These are phyloP conservation scores for Acanthurus tractus DNA, from an alignment of 2,797 vertebrate genomes.

Conservation along the genomic window DNA sequence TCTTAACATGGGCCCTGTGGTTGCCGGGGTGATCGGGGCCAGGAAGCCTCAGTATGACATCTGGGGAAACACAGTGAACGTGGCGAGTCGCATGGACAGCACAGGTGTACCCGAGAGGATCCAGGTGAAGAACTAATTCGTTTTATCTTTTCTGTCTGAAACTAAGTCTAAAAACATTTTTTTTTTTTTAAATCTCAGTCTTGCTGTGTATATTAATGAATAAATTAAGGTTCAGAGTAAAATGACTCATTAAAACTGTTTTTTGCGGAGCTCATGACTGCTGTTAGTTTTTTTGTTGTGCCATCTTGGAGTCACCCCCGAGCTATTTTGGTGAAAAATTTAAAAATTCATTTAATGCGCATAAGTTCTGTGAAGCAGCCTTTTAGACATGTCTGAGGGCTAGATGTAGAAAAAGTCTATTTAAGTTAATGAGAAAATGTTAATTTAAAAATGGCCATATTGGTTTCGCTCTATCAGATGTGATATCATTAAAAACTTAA, in stretches of 20 bases:
- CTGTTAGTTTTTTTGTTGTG: neutral
- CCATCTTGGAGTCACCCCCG: neutral
- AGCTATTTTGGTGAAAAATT: conserved; percentile 4
- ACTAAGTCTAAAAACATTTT: conserved; percentile 2
- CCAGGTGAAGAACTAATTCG: conserved; percentile 85
- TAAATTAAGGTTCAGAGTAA: neutral
- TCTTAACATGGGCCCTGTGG: conserved; percentile 95
- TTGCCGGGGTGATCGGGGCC: conserved; percentile 95
- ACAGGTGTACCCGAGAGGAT: conserved; percentile 96
- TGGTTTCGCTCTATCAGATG: conserved; percentile 48
- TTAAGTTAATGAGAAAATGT: conserved; percentile 42
- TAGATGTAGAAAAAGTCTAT: conserved; percentile 1
- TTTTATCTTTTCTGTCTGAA: neutral
- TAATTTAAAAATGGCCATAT: conserved; percentile 45
- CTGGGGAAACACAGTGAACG: conserved; percentile 98
- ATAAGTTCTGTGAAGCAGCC: conserved; percentile 6
- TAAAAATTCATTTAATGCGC: neutral
- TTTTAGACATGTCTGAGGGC: conserved; percentile 22
- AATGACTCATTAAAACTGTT: neutral
- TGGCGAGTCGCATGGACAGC: conserved; percentile 99
- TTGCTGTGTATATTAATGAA: neutral
- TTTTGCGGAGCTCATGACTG: neutral
- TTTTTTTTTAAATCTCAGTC: no score
- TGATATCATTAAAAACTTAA: conserved; percentile 47
- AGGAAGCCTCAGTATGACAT: conserved; percentile 97